Conservation (phyloP, 2,888 invertebrate genomes). For the Drosophila planitibia region DNA sequence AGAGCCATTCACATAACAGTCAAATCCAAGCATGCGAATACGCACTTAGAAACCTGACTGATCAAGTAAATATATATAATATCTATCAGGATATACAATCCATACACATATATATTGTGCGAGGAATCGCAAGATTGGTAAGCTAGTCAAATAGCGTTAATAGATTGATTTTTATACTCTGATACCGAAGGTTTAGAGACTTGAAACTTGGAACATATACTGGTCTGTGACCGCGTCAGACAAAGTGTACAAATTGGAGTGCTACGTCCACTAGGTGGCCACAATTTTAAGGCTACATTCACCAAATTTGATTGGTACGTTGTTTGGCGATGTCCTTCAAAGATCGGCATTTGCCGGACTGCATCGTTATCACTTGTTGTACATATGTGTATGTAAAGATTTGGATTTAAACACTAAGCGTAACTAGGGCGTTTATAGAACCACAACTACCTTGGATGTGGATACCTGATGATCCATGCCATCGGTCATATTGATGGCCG, state of each 20-base stretch:
- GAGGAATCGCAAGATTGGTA: too few relatives aligned
- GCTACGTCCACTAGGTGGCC: too few relatives aligned
- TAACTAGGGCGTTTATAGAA: slow-evolving; percentile 44
- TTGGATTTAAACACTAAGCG: slow-evolving; percentile 9
- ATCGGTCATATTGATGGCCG: slow-evolving; percentile 38
- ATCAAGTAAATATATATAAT: slow-evolving; percentile 3
- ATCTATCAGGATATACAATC: not conserved
- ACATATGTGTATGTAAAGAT: slow-evolving; percentile 1
- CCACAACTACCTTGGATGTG: slow-evolving; percentile 67
- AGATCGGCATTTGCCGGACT: not conserved
- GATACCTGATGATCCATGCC: slow-evolving; percentile 60
- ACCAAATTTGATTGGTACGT: too few relatives aligned
- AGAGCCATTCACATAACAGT: not conserved
- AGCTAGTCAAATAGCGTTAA: too few relatives aligned
- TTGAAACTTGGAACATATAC: too few relatives aligned
- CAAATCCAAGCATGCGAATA: not conserved
- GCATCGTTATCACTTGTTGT: not conserved
- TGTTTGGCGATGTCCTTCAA: not conserved
- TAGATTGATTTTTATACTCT: too few relatives aligned
- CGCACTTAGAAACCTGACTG: not conserved
- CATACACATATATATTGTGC: too few relatives aligned
- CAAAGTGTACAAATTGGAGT: too few relatives aligned
- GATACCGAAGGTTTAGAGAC: too few relatives aligned
- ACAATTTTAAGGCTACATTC: too few relatives aligned
- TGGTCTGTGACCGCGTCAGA: too few relatives aligned